Percentiles rank a stretch among this genome's conserved stretches.
Conservation (phyloP, 2,113 vertebrate species). For the Prionailurus viverrinus region DNA sequence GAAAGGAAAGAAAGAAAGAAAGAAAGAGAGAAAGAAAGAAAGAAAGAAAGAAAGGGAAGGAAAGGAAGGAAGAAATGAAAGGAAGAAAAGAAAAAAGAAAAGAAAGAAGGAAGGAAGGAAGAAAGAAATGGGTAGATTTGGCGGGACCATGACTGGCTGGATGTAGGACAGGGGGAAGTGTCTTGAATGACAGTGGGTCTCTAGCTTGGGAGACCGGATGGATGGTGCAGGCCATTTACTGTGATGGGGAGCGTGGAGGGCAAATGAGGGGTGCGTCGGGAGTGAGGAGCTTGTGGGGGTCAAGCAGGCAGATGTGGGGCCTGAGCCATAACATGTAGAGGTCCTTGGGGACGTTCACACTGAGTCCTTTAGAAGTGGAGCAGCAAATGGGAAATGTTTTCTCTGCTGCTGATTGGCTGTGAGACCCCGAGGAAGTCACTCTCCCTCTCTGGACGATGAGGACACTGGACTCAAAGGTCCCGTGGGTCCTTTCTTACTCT, state of each 20-base stretch:
- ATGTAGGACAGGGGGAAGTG: background rate
- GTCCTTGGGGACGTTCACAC: background rate
- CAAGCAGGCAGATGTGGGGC: background rate
- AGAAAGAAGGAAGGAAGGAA: too few relatives aligned
- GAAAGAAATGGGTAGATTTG: background rate
- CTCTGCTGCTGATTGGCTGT: background rate
- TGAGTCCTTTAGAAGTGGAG: background rate
- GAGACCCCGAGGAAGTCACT: background rate
- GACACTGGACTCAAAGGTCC: background rate
- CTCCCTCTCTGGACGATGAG: background rate
- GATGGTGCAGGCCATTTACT: background rate
- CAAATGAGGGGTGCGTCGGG: background rate
- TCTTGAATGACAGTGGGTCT: background rate
- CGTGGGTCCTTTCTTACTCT: background rate
- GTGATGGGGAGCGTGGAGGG: background rate
- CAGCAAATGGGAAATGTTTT: background rate
- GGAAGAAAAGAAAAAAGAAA: too few relatives aligned
- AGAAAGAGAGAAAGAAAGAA: fast-evolving
- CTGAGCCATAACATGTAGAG: background rate
- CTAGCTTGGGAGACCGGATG: background rate
- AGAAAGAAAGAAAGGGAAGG: too few relatives aligned
- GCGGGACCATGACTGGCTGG: background rate
- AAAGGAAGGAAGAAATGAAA: too few relatives aligned
- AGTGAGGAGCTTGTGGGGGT: background rate
- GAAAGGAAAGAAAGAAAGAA: fast-evolving